A percentile compares a stretch with the other conserved stretches of the same genome.
Conservation (phyloP, 1,140 invertebrate genomes). For the Archivesica marissinica region DNA sequence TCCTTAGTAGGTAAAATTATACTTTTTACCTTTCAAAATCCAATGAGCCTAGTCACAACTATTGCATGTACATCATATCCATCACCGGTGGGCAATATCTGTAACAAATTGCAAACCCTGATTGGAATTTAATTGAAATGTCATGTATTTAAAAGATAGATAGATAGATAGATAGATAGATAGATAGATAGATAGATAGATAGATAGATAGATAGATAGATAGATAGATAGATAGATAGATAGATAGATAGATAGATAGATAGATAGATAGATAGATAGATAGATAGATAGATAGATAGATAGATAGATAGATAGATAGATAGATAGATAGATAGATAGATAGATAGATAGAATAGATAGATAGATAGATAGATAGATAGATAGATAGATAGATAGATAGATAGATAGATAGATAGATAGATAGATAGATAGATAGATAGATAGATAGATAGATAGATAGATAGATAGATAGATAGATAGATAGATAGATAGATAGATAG, state of each 20-base stretch:
- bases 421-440: neutral
- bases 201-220: neutral
- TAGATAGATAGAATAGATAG: neutral
- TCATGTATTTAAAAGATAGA: neutral
- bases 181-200: neutral
- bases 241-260: neutral
- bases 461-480: neutral
- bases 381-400: neutral
- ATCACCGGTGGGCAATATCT: neutral
- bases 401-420: neutral
- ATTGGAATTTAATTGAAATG: slow-evolving; percentile 6
- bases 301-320: neutral
- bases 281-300: neutral
- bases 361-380: neutral
- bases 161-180: neutral
- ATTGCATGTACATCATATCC: no score
- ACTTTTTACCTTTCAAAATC: no score
- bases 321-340: neutral
- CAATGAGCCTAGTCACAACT: no score
- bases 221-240: neutral
- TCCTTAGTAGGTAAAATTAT: no score
- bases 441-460: neutral
- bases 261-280: neutral
- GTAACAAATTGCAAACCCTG: neutral
- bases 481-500: neutral